Evolutionary conservation across 1,140 invertebrate species (phyloP).

Genomic region (Drosophila repletoides): DNA sequence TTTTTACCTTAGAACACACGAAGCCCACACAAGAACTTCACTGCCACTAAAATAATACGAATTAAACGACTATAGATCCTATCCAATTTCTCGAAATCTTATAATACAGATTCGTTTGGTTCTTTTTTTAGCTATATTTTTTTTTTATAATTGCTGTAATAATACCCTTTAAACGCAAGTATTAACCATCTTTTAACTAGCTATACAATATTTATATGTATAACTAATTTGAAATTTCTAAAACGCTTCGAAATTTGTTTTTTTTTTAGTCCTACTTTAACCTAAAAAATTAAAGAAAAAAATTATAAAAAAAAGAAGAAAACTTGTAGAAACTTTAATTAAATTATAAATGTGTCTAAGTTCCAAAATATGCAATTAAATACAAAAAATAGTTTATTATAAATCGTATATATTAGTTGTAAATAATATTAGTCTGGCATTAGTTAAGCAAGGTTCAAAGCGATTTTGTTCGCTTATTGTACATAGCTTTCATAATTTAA

Average conservation of each 20-base stretch:
- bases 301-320: not conserved
- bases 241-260: not conserved
- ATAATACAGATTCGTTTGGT: not conserved
- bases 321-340: conserved; percentile 2
- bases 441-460: conserved; percentile 3
- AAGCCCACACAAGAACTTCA: conserved; percentile 16
- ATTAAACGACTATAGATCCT: no score
- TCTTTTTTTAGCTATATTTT: no score
- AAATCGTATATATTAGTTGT: conserved; percentile 17
- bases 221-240: no score
- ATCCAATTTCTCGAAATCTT: conserved; percentile 14
- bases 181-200: not conserved
- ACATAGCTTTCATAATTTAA: conserved; percentile 38
- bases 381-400: not conserved
- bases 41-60: conserved; percentile 38
- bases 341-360: conserved; percentile 10
- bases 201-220: not conserved
- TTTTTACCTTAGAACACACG: not conserved
- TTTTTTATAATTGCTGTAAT: not conserved
- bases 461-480: conserved; percentile 18
- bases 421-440: conserved; percentile 19
- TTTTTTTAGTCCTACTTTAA: not conserved
- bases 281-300: not conserved
- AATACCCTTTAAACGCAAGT: not conserved
- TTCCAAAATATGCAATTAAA: conserved; percentile 2